Evolutionary conservation across 2,888 invertebrate genomes (phyloP).

Genomic region (Andrena chrysosceles): DNA sequence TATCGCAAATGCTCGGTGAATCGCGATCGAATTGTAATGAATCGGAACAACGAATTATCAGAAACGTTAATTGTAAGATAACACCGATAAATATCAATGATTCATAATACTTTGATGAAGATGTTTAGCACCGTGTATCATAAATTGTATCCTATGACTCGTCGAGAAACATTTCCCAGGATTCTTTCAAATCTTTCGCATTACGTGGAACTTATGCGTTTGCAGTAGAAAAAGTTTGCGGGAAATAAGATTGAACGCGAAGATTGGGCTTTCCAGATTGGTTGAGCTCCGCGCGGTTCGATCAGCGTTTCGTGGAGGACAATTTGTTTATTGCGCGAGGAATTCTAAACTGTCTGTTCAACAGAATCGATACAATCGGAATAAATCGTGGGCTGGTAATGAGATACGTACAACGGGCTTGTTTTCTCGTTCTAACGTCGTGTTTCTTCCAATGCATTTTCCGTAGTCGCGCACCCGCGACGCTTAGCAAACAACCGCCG

Average conservation of each 20-base stretch:
- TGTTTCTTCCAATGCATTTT: not conserved
- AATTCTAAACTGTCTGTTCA: not conserved
- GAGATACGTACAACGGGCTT: constrained; percentile 5
- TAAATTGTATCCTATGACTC: not conserved
- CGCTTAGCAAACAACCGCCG: constrained; percentile 8
- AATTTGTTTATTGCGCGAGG: not conserved
- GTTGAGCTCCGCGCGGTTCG: not conserved
- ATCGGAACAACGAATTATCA: not conserved
- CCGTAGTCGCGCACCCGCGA: not conserved
- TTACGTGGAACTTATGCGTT: not conserved
- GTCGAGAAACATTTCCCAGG: not conserved
- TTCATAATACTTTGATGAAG: not conserved
- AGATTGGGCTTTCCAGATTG: not conserved
- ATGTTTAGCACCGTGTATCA: not conserved
- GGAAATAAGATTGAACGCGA: constrained; percentile 1
- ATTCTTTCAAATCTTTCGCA: not conserved
- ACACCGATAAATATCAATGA: not conserved
- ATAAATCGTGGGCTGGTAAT: not conserved
- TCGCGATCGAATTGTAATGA: not conserved
- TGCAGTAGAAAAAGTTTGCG: not conserved
- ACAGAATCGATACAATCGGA: not conserved
- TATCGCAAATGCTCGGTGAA: not conserved
- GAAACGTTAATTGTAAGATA: not conserved
- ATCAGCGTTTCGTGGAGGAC: not conserved
- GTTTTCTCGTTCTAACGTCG: constrained; percentile 1